Conservation (phyloP, 2,797 vertebrate species). For the Poeciliopsis gracilis region DNA sequence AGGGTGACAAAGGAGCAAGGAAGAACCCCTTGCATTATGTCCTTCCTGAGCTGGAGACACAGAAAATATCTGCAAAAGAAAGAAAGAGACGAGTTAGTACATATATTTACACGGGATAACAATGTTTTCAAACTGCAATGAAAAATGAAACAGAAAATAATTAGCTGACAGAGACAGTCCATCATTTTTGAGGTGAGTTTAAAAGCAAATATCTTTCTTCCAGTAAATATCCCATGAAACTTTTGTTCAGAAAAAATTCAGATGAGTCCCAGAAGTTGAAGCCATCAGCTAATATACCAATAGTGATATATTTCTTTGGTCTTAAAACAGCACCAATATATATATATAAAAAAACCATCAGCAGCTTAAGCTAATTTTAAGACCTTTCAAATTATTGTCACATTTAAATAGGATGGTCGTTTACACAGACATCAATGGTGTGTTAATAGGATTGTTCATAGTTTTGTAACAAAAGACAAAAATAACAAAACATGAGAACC, state of each 20-base stretch:
- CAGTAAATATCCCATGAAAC: not conserved
- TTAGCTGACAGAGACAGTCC: not conserved
- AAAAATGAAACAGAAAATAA: not conserved
- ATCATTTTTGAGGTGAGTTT: not conserved
- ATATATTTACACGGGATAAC: not conserved
- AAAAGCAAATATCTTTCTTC: not conserved
- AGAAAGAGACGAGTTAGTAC: not conserved
- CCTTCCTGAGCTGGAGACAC: conserved; percentile 94
- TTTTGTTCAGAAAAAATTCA: not conserved
- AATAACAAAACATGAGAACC: no score
- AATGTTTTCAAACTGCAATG: not conserved
- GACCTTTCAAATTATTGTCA: not conserved
- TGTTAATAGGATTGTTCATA: not conserved
- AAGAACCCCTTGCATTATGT: conserved; percentile 88
- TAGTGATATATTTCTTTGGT: not conserved
- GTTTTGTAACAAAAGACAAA: no score
- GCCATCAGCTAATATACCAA: not conserved
- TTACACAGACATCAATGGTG: not conserved
- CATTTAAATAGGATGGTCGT: not conserved
- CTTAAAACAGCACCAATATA: not conserved
- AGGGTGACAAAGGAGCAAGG: conserved; percentile 95
- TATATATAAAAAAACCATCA: no score
- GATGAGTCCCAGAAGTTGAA: not conserved
- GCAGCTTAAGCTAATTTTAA: not conserved
- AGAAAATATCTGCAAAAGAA: conserved; percentile 86